Base-by-base conservation (phyloP, 2,888 invertebrate genomes). In the Zonitis immaculata region DNA sequence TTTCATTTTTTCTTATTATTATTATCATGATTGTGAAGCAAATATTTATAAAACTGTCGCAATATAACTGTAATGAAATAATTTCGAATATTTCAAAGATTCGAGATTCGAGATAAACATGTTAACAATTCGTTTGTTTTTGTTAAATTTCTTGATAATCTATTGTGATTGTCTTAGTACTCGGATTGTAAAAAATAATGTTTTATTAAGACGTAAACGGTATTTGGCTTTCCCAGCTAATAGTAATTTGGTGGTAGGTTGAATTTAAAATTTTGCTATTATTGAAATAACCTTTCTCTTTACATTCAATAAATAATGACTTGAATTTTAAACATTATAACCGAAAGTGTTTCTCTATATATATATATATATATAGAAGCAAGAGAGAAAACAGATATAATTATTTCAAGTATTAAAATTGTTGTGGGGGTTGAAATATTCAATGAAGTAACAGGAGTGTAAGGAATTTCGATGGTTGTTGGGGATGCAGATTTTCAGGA, bases 151-250 rank as follows among this genome's bases (percentile, higher is more conserved):
- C 25, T 28, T 49, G 39, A 49, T 45, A 18, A 39, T 39, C 16
- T 5, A 32, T 5, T 30, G 12, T 18, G 14, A 35, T 9, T 3
- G 39, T 18, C 7, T 7, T 7, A 6, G 5, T 20, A 39, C 2
- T 6, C 39, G 1, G 7, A 18, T 20, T n/a, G 20, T 18, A 8
- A 18, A 5, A 48, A 54, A 50, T 16, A 64, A 68, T 59, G 58
- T 57, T 6, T 47, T 69, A 9, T 47, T 73, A 11, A 70, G 80
- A 60, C 77, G 74, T 58, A 76, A 76, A 61, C 73, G 80, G 56
- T 79, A 78, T 67, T 69, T 80, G 54, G 67, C 74, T 25, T 80
- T 79, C 71, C 80, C 80, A 25, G 73, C 76, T 62, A 79, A 79
- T 39, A 78, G 78, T 42, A 73, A 72, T 62, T 69, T 74, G 58